Evolutionary conservation across 2,888 invertebrate genomes (phyloP).

Genomic region (Dexiosoma caninum): DNA sequence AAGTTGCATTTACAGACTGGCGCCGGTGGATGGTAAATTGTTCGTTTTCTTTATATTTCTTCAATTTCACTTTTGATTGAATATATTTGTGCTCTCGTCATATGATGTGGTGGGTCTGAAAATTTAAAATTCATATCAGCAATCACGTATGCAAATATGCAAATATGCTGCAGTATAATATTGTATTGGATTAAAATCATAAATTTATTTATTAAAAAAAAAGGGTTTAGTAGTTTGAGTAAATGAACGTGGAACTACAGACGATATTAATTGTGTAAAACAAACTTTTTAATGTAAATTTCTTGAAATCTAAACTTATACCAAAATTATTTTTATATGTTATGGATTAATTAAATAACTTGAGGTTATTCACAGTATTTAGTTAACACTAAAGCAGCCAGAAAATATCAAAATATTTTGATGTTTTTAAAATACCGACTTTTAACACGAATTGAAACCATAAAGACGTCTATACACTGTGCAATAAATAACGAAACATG

Average conservation of each 20-base stretch:
- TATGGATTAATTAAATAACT: too few species aligned
- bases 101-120: conserved; percentile 49
- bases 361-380: too few species aligned
- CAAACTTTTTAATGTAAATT: too few species aligned
- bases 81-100: conserved; percentile 32
- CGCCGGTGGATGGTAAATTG: conserved; percentile 25
- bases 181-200: conserved; percentile 11
- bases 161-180: background rate
- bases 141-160: conserved; percentile 52
- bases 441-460: too few species aligned
- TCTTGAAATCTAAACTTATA: too few species aligned
- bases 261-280: too few species aligned
- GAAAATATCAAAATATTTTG: too few species aligned
- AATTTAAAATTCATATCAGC: conserved; percentile 60
- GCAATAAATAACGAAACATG: too few species aligned
- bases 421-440: too few species aligned
- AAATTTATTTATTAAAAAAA: conserved; percentile 2
- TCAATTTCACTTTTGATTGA: conserved; percentile 38
- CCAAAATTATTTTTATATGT: too few species aligned
- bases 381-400: too few species aligned
- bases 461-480: too few species aligned
- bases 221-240: background rate
- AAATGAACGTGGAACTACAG: background rate
- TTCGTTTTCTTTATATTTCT: background rate
- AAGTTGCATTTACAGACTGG: conserved; percentile 51